These are phyloP conservation scores for Cetoscarus ocellatus DNA, from an alignment of 2,797 vertebrate genomes.

Conservation along the genomic window DNA sequence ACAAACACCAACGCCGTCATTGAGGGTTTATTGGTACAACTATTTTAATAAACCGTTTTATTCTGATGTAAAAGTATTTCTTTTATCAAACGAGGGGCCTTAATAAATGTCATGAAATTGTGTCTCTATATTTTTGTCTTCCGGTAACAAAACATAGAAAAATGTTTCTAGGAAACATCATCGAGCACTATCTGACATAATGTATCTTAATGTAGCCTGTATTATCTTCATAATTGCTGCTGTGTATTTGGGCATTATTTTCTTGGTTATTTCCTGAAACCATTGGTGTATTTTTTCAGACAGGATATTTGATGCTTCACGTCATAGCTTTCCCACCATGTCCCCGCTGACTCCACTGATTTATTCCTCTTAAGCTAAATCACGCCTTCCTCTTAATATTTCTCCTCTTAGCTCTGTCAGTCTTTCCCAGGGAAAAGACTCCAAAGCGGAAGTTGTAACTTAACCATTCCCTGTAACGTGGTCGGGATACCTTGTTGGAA, in stretches of 20 bases:
- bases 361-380: constrained; percentile 23
- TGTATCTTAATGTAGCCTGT: background rate
- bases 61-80: background rate
- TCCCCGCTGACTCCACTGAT: background rate
- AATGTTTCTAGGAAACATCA: no score
- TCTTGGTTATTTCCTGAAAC: no score
- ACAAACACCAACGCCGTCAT: background rate
- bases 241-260: no score
- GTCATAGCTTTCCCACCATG: background rate
- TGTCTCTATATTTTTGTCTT: no score
- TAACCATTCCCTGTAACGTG: constrained; percentile 7
- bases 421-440: background rate
- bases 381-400: constrained; percentile 32
- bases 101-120: no score
- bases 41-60: background rate
- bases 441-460: constrained; percentile 71
- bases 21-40: background rate
- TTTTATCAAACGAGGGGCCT: background rate
- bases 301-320: background rate
- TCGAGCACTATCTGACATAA: background rate
- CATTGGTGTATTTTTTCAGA: background rate
- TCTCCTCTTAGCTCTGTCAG: background rate
- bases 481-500: constrained; percentile 28
- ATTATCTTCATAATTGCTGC: no score
- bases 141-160: no score